Percentiles rank a stretch among this genome's conserved stretches.
Evolutionary conservation across 2,797 vertebrate species (phyloP).

Genomic region (Luscinia megarhynchos): DNA sequence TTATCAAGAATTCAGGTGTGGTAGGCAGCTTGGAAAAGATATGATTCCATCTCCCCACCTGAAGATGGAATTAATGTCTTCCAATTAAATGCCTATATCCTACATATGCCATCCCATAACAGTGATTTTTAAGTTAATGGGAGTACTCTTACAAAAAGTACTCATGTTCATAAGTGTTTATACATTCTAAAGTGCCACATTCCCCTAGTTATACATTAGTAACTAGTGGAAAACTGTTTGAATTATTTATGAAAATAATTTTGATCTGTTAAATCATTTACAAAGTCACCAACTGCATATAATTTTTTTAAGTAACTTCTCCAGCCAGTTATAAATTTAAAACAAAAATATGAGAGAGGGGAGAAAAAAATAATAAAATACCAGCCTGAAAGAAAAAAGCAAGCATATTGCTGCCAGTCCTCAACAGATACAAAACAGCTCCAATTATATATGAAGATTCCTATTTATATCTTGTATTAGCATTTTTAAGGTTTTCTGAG

Average conservation of each 20-base stretch:
- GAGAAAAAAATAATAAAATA: not conserved
- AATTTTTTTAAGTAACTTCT: not conserved
- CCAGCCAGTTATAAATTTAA: conserved; percentile 11
- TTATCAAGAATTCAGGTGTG: not conserved
- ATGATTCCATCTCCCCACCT: not conserved
- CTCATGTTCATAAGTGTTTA: not conserved
- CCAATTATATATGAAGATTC: not conserved
- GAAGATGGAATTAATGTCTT: conserved; percentile 7
- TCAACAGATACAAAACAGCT: not conserved
- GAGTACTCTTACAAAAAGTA: not conserved
- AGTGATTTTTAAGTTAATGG: conserved; percentile 2
- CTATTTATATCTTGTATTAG: conserved; percentile 28
- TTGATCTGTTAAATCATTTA: not conserved
- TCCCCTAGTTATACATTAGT: not conserved
- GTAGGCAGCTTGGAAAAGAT: not conserved
- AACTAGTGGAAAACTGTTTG: not conserved
- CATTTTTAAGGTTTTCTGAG: conserved; percentile 5
- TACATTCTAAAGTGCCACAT: not conserved
- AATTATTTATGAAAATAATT: conserved; percentile 25
- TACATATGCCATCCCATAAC: not conserved
- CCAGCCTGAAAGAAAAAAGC: not conserved
- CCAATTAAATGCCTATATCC: not conserved
- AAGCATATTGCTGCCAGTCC: not conserved
- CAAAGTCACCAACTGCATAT: not conserved
- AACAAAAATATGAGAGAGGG: not conserved